Evolutionary conservation across 2,113 vertebrate species (phyloP).

Genomic region (Bolborhynchus lineola): DNA sequence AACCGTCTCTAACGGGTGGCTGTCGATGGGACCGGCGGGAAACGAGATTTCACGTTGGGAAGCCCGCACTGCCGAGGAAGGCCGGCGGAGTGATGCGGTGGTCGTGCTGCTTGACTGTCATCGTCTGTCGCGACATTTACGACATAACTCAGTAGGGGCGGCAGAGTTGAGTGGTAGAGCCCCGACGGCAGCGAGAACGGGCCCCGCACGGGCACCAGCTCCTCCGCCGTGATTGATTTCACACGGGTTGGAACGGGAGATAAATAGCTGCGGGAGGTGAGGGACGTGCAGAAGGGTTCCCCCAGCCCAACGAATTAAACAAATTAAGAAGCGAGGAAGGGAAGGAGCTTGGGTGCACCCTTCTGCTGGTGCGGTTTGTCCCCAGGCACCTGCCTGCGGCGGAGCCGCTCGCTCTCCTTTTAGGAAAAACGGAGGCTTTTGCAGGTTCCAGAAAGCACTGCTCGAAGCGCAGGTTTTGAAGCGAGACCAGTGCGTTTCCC

Average conservation of each 20-base stretch:
- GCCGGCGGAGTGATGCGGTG: not conserved
- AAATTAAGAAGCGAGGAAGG: not conserved
- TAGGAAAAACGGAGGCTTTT: not conserved
- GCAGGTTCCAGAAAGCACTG: not conserved
- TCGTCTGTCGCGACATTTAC: not conserved
- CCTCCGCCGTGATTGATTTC: not conserved
- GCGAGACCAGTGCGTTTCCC: not conserved
- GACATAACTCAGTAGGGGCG: accelerated
- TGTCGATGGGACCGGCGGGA: not conserved
- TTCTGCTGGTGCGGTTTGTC: not conserved
- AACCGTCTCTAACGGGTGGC: accelerated
- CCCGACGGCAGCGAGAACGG: not conserved
- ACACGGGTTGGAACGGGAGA: not conserved
- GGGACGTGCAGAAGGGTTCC: not conserved
- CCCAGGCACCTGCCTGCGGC: accelerated
- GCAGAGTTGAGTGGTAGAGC: not conserved
- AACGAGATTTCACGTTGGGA: not conserved
- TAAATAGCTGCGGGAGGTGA: not conserved
- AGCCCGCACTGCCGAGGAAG: accelerated
- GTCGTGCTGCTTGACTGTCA: accelerated
- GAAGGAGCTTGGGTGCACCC: not conserved
- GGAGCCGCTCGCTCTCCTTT: not conserved
- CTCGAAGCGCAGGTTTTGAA: not conserved
- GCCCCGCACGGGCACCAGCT: not conserved
- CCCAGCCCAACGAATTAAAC: not conserved